Evolutionary conservation across 2,888 invertebrate species (phyloP).

Genomic region (Cheiracanthium punctorium): DNA sequence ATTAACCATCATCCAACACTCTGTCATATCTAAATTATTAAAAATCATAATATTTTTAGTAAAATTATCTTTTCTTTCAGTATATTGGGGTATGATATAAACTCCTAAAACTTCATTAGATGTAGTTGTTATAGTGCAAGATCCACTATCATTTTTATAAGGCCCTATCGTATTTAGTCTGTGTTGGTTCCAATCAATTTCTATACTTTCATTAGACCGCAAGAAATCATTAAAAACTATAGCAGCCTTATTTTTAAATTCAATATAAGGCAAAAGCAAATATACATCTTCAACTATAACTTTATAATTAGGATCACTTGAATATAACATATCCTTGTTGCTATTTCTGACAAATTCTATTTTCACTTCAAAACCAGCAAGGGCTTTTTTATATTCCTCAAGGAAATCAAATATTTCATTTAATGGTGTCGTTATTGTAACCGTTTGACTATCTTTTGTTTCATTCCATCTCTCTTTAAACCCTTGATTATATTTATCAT

Average conservation of each 20-base stretch:
- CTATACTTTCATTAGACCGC: not conserved
- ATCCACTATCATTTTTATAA: not conserved
- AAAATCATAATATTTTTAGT: constrained; percentile 21
- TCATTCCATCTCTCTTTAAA: not conserved
- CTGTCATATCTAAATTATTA: constrained; percentile 25
- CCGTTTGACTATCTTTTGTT: not conserved
- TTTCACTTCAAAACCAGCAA: not conserved
- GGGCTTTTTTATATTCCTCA: not conserved
- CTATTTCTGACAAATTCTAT: not conserved
- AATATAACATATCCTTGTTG: not conserved
- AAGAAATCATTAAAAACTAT: not conserved
- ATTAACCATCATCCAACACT: constrained; percentile 23
- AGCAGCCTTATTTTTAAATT: not conserved
- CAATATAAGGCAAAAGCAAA: not conserved
- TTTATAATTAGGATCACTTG: not conserved
- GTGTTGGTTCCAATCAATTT: not conserved
- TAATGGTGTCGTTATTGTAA: not conserved
- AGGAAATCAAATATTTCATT: not conserved
- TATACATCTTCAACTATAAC: not conserved
- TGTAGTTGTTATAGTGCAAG: constrained; percentile 3
- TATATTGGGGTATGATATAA: constrained; percentile 14
- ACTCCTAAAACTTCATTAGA: constrained; percentile 16
- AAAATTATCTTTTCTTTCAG: not conserved
- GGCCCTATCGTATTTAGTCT: not conserved
- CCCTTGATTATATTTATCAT: not conserved